Conservation (phyloP, 2,797 vertebrate genomes). For the Erethizon dorsatum region DNA sequence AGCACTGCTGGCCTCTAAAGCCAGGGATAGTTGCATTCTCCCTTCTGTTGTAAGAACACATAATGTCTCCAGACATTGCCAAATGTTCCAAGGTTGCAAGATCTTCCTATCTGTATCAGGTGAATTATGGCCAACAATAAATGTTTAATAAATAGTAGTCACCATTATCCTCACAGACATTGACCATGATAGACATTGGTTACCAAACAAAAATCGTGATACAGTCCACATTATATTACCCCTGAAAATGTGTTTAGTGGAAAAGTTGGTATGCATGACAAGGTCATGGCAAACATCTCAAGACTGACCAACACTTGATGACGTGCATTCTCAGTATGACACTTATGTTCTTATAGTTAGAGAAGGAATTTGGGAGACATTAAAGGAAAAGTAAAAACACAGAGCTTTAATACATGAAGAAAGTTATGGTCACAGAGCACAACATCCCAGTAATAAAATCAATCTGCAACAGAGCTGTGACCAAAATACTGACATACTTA, state of each 20-base stretch:
- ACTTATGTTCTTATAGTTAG: neutral
- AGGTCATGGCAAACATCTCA: neutral
- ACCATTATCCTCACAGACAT: neutral
- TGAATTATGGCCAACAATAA: neutral
- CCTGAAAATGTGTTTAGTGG: neutral
- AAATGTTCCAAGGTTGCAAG: neutral
- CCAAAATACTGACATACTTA: constrained; percentile 68
- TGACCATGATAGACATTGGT: neutral
- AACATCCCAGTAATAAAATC: constrained; percentile 15
- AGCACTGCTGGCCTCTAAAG: neutral
- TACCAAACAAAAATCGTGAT: neutral
- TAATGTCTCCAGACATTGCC: neutral
- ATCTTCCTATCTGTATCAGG: neutral
- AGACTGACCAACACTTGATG: neutral
- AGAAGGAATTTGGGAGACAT: neutral
- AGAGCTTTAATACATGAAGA: constrained; percentile 25
- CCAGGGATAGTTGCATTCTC: neutral
- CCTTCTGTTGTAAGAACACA: neutral
- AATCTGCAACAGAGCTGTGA: constrained; percentile 53
- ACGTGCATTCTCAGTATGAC: constrained; percentile 3
- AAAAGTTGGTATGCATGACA: neutral
- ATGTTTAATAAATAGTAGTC: neutral
- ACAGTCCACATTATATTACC: neutral
- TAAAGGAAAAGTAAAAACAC: constrained; percentile 32
- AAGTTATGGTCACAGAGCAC: neutral